A percentile compares a stretch with the other conserved stretches of the same genome.
Conservation (phyloP, 2,113 vertebrate species). For the Cryptotis parvus region DNA sequence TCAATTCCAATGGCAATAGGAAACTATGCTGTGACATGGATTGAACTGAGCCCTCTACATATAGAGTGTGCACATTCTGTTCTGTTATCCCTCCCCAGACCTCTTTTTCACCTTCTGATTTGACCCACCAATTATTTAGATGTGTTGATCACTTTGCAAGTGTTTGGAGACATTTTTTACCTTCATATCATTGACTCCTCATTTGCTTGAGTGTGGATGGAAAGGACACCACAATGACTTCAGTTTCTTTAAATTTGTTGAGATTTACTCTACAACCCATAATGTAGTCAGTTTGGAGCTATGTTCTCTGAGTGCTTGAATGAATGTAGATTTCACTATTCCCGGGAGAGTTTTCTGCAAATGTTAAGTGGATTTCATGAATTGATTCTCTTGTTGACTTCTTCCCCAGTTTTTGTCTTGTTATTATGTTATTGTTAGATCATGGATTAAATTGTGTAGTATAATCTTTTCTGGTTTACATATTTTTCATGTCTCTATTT, state of each 20-base stretch:
- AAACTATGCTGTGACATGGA: too few relatives aligned
- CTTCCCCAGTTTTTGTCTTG: neutral
- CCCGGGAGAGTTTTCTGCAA: neutral
- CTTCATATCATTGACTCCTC: neutral
- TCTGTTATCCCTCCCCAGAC: too few relatives aligned
- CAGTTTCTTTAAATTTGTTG: conserved; percentile 4
- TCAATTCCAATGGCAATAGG: too few relatives aligned
- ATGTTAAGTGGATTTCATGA: neutral
- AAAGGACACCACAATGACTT: neutral
- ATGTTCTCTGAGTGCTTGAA: neutral
- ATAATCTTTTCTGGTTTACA: neutral
- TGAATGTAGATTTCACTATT: neutral
- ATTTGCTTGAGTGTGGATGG: neutral
- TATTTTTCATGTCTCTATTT: neutral
- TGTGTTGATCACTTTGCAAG: neutral
- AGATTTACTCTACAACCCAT: neutral
- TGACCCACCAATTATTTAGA: neutral
- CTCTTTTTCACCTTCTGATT: neutral
- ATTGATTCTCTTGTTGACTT: neutral
- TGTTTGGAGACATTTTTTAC: neutral
- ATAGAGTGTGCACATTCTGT: too few relatives aligned
- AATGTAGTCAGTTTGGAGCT: neutral
- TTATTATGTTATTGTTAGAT: neutral
- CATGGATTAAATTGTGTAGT: neutral
- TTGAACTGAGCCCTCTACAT: too few relatives aligned